Evolutionary conservation across 92 coral and sea anemone species (phyloP), one percentile per base, ranked within the genome.

Genomic region (Porites lobata): DNA sequence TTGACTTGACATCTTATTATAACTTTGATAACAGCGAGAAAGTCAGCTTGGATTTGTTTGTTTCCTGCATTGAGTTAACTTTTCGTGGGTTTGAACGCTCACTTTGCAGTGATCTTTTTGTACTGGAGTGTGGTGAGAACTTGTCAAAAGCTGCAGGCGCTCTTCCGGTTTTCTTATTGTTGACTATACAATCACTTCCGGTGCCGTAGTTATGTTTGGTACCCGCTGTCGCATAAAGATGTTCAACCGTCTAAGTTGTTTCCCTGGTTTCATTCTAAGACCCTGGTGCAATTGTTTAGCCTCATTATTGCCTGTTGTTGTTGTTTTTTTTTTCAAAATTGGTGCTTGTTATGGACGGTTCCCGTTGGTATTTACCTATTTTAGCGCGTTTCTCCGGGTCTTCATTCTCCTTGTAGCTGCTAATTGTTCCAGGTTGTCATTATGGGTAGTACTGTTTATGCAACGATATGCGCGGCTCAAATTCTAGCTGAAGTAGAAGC

Each of bases 131-230:
- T 32, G 53, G 62, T 50, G 57, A 6, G 51, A 65, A 47, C 53
- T 21, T 5, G 14, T 8, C 47, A 18, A 38, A 17, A 12, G 53
- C 50, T 9, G 65, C 52, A 75, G 21, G 47, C 24, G 14, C 51
- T 57, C 52, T 77, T 77, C 78, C 78, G 58, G 70, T 68, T 38
- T 38, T 38, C 1, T 38, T 38, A 38, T 38, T 38, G 47, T 38
- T 38, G 47, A 38, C 47, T 38, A 38, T 38, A 38, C 47, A 38
- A 38, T 38, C 47, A 83, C 87, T 72, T 83, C 87, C 87, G 87
- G 87, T 38, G 7, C 47, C 47, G 47, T 83, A 3, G 47, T 62
- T 72, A 69, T 62, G 67, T 50, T 83, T 83, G 87, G 87, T 83
- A 84, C 87, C 87, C 80, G 87, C 87, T 84, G 73, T 73, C 6